phyloP scores from a whole-genome alignment of 2,113 vertebrate species.

The Hystrix brachyura region DNA sequence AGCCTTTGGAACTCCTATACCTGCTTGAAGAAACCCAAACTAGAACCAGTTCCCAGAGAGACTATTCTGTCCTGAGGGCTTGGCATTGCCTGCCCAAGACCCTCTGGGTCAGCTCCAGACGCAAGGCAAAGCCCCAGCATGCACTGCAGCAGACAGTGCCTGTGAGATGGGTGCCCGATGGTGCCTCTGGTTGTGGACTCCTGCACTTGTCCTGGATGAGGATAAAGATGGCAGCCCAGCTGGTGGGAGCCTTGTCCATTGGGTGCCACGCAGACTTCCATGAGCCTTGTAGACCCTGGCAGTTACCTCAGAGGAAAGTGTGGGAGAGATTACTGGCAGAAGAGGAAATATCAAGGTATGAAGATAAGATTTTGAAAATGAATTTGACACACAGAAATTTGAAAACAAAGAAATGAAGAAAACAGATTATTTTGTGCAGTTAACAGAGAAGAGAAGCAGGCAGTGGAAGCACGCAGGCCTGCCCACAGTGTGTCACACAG shows the following conservation, averaged over 20 bases:
- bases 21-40: not conserved
- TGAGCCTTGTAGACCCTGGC: not conserved
- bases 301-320: not conserved
- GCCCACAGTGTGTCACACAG: not conserved
- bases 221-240: not conserved
- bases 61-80: not conserved
- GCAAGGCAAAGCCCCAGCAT: not conserved
- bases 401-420: not conserved
- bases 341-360: not conserved
- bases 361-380: slow-evolving; percentile 1
- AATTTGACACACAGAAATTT: slow-evolving; percentile 5
- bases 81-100: not conserved
- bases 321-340: not conserved
- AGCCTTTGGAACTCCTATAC: not conserved
- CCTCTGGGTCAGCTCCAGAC: not conserved
- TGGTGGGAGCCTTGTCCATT: not conserved
- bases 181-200: too few relatives aligned
- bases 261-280: not conserved
- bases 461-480: not conserved
- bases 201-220: not conserved
- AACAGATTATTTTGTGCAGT: not conserved
- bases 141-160: not conserved
- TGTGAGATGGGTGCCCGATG: not conserved
- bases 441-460: not conserved
- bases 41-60: not conserved